Base-by-base conservation (phyloP, 2,797 vertebrate species). In the Manis pentadactyla region DNA sequence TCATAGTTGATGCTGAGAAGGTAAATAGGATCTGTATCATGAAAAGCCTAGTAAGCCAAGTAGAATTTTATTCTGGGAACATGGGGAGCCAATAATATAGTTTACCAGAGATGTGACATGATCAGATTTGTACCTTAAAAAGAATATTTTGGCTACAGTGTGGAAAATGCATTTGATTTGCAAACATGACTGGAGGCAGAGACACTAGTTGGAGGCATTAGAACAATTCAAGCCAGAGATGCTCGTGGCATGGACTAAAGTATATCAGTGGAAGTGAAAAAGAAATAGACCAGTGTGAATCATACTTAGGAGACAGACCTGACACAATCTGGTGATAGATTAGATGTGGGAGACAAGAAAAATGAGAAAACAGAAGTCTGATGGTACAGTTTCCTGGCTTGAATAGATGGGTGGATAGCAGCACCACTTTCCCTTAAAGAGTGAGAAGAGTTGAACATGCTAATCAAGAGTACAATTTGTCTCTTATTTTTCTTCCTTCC, bases 91-190 rank as follows among this genome's bases (percentile, higher is more conserved):
- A 68, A 71, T 63, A 55, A 66, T 9, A 77, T 3, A 75, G 53
- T 83, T 89, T 73, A 85, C 37, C 59, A 89, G 84, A 87, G 81
- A 93, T 77, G 83, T 61, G 86, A 92, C 79, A 73, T 49, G 79
- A 94, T 89, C 53, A 73, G 68, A 87, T 91, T 92, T 95, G 55
- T 91, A 73, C 59, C 91, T 87, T 86, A 46, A 93, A 87, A 93
- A 87, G 71, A 95, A 93, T 21, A 83, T 64, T 93, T 93, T 91
- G 86, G 91, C 78, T 64, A 49, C n/a, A 19, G 79, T 83, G 91
- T 87, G 29, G 91, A 81, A 95, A 96, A 95, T 74, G 51, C 61
- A 93, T 97, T 96, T 90, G 75, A 96, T 97, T 91, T 96, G 55
- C 89, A 97, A 94, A 96, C 51, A 66, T 0, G 4, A 84, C 83